phyloP scores from a whole-genome alignment of 2,888 invertebrate species.

The Helicoverpa assulta region DNA sequence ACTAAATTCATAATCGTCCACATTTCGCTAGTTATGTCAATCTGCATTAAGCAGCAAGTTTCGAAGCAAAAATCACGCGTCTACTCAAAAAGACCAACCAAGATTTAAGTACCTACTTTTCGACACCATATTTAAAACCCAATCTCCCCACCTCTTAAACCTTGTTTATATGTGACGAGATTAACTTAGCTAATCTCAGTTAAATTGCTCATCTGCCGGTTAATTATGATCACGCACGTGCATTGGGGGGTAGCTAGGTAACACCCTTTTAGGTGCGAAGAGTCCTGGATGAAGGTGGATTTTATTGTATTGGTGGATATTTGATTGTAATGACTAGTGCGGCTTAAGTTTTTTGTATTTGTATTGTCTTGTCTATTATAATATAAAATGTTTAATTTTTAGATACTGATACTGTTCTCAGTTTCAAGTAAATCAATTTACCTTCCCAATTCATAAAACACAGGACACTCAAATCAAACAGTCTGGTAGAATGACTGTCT shows the following conservation, averaged over 20 bases:
- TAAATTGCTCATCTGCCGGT: slow-evolving; percentile 84
- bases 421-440: too few relatives aligned
- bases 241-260: slow-evolving; percentile 77
- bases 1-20: too few relatives aligned
- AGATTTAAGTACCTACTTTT: slow-evolving; percentile 17
- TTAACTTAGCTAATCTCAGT: slow-evolving; percentile 82
- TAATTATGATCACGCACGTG: slow-evolving; percentile 81
- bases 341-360: not conserved
- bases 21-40: too few relatives aligned
- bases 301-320: slow-evolving; percentile 17
- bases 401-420: too few relatives aligned
- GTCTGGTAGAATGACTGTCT: too few relatives aligned
- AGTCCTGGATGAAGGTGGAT: slow-evolving; percentile 34
- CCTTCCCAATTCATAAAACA: too few relatives aligned
- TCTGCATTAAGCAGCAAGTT: too few relatives aligned
- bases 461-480: too few relatives aligned
- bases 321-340: not conserved
- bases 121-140: slow-evolving; percentile 54
- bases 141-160: slow-evolving; percentile 50
- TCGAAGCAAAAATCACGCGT: too few relatives aligned
- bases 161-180: slow-evolving; percentile 70
- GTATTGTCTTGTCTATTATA: not conserved
- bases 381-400: too few relatives aligned
- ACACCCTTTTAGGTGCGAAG: slow-evolving; percentile 70
- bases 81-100: too few relatives aligned